phyloP scores from a whole-genome alignment of 2,113 vertebrate species.

The Salminus brasiliensis region DNA sequence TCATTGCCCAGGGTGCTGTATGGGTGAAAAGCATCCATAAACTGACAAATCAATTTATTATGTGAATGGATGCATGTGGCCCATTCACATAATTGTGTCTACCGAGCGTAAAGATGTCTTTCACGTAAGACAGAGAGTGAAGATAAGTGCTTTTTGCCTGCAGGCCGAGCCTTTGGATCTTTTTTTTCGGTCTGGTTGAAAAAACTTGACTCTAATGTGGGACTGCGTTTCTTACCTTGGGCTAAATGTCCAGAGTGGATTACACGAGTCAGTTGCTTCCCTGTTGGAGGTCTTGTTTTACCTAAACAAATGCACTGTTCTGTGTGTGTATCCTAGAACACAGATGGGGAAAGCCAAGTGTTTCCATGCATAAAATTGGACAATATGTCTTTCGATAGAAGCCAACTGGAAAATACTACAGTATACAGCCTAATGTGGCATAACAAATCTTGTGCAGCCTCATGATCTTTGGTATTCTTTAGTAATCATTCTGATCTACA shows the following conservation, averaged over 20 bases:
- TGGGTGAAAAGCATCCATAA: not conserved
- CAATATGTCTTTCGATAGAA: not conserved
- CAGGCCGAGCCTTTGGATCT: not conserved
- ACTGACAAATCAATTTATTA: not conserved
- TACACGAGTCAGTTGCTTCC: not conserved
- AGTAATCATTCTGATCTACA: no score
- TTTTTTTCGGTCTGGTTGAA: slow-evolving; percentile 4
- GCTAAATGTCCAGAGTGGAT: not conserved
- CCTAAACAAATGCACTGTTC: not conserved
- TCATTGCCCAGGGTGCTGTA: not conserved
- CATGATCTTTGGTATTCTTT: not conserved
- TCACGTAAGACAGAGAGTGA: not conserved
- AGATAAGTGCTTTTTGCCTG: not conserved
- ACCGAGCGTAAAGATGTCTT: not conserved
- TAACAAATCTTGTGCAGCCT: not conserved
- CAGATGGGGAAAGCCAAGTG: not conserved
- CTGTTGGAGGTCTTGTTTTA: not conserved
- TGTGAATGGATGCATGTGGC: not conserved
- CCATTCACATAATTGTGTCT: not conserved
- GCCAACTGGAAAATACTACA: not conserved
- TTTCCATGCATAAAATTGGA: not conserved
- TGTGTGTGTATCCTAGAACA: not conserved
- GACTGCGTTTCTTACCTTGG: not conserved
- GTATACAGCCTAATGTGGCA: no score
- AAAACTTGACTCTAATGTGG: not conserved